These are phyloP conservation scores for Morone saxatilis DNA, from an alignment of 2,113 vertebrate species.

Conservation along the genomic window DNA sequence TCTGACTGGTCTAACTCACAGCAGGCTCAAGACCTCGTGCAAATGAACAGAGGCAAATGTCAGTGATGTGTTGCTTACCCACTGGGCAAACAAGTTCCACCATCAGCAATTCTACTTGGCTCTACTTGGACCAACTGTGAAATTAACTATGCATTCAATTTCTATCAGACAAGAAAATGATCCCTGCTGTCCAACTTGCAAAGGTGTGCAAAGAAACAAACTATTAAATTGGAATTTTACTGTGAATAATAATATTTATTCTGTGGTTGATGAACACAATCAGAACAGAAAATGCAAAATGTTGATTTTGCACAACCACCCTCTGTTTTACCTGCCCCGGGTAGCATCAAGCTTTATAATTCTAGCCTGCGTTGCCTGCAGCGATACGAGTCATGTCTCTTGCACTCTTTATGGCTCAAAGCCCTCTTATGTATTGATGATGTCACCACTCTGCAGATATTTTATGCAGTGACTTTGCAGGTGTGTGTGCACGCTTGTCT, in stretches of 20 bases:
- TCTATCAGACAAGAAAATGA: slow-evolving; percentile 68
- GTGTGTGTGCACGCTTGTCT: neutral
- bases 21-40: slow-evolving; percentile 57
- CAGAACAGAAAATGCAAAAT: neutral
- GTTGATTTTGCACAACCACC: neutral
- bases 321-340: slow-evolving; percentile 1
- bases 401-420: slow-evolving; percentile 33
- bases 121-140: slow-evolving; percentile 71
- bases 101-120: slow-evolving; percentile 71
- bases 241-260: slow-evolving; percentile 18
- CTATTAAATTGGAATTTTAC: neutral
- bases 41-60: slow-evolving; percentile 76
- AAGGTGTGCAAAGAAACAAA: slow-evolving; percentile 47
- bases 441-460: slow-evolving; percentile 37
- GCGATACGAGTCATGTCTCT: slow-evolving; percentile 10
- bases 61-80: slow-evolving; percentile 74
- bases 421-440: slow-evolving; percentile 18
- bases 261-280: slow-evolving; percentile 21
- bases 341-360: slow-evolving; percentile 29
- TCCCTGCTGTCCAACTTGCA: slow-evolving; percentile 36
- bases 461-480: neutral
- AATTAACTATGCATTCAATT: slow-evolving; percentile 79
- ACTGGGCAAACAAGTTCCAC: slow-evolving; percentile 70
- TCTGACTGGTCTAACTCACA: slow-evolving; percentile 63
- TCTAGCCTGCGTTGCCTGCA: slow-evolving; percentile 12